Base-by-base conservation (phyloP, 2,888 invertebrate genomes). In the Epiblema foenella region DNA sequence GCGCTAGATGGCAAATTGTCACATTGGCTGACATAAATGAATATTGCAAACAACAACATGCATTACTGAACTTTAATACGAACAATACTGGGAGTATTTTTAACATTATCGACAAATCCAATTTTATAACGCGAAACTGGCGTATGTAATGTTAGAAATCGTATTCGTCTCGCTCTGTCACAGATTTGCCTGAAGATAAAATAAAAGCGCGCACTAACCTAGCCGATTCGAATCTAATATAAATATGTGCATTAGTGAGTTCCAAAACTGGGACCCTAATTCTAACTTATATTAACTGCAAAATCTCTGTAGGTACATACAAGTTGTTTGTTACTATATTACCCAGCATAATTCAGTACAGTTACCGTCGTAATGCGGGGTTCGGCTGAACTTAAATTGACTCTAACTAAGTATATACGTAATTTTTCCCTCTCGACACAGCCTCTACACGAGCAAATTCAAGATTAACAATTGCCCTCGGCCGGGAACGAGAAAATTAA, bases 401-500 rank as follows among this genome's bases (percentile, higher is more conserved):
- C 78, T 76, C 83, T 52, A 62, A 54, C 60, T 57, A 15, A 83
- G 82, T 83, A 85, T 83, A 79, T 80, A 29, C 84, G 82, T 85
- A 88, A 84, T 87, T 88, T 87, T 85, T 83, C 83, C 81, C 83
- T 77, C 73, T 74, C 72, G 69, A 68, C 63, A 74, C 69, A 73
- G 72, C 69, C 52, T 75, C 79, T 81, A 83, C 85, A 82, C 82
- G 81, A 83, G 82, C 79, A 85, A 86, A 88, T 87, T 84, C 89
- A 86, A 89, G 90, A 92, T 91, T 91, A 91, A 91, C 90, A 91
- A 90, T 89, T 88, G 90, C 88, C 85, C 85, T 87, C 83, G 88
- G 85, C 83, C 84, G 83, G 84, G 81, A 87, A 84, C 83, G 89
- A 87, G 91, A 90, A 91, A 91, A 93, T 93, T 92, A 89, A 92